Evolutionary conservation across 2,888 invertebrate species (phyloP).

Genomic region (Allacma fusca): DNA sequence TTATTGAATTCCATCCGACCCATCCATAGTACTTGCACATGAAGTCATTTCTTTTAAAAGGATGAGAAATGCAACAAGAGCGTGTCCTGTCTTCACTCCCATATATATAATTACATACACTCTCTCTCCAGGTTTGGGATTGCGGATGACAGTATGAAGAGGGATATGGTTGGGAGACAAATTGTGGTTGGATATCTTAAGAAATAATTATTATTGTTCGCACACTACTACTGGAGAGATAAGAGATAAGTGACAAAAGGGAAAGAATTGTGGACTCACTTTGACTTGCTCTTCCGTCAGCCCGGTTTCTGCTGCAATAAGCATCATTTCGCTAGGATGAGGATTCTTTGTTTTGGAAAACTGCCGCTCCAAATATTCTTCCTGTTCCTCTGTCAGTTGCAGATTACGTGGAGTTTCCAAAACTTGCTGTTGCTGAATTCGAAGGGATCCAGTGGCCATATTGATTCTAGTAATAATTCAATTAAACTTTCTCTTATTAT

Average conservation of each 20-base stretch:
- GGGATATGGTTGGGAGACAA: too few species aligned
- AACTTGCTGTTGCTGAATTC: slow-evolving; percentile 47
- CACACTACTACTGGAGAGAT: too few species aligned
- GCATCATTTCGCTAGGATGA: slow-evolving; percentile 66
- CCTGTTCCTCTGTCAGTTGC: slow-evolving; percentile 65
- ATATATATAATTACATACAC: too few species aligned
- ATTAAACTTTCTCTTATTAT: slow-evolving; percentile 22
- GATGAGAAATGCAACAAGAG: too few species aligned
- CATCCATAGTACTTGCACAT: too few species aligned
- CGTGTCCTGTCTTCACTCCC: too few species aligned
- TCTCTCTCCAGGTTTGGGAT: too few species aligned
- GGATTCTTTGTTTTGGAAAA: slow-evolving; percentile 68
- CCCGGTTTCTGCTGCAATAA: slow-evolving; percentile 68
- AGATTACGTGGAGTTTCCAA: slow-evolving; percentile 51
- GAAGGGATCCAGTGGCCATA: slow-evolving; percentile 59
- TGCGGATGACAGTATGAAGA: too few species aligned
- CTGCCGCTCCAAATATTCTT: slow-evolving; percentile 66
- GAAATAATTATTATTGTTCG: too few species aligned
- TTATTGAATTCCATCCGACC: too few species aligned
- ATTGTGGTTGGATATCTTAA: too few species aligned
- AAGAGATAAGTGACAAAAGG: neutral
- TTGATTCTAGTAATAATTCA: slow-evolving; percentile 34
- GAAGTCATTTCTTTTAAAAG: too few species aligned
- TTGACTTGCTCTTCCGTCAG: slow-evolving; percentile 67
- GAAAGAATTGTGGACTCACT: slow-evolving; percentile 62